Evolutionary conservation across 2,113 vertebrate genomes (phyloP), one percentile per base, ranked within the genome.

Genomic region (Entomyzon cyanotis): DNA sequence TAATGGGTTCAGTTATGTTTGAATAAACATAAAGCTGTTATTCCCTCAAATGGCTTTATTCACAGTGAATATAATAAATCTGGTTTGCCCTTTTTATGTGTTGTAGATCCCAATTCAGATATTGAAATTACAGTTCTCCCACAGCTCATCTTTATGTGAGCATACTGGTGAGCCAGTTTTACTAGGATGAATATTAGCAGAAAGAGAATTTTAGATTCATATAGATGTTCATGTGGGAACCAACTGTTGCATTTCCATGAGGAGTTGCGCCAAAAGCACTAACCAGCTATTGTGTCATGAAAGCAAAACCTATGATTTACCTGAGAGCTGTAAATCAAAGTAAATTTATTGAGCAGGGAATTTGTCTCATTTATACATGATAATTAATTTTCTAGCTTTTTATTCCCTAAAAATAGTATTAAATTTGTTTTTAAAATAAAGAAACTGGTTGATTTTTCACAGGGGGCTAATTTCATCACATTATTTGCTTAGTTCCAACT

Each of bases 1-100:
- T 78, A 90, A 84, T 46, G 62, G 69, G n/a, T 52, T 70, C 70
- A 50, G 76, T 92, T 69, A 53, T 63, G 49, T 89, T 52, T 89
- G 67, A 90, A 75, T 80, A 92, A 94, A 91, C 73, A 91, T 64
- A 71, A 92, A 84, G 41, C 39, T 64, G 52, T 79, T 84, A 60
- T 79, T 94, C 28, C 44, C 60, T 89, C 52, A 50, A 63, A 86
- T 4, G 0, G 31, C 89, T 87, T 89, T 60, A 76, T 81, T 92
- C 44, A 47, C n/a, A 70, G 70, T 35, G 75, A 47, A 59, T 87
- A 30, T 76, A 87, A 92, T 91, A 90, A 91, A 78, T 84, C 53
- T 65, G 37, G 28, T 64, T 94, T 82, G 41, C 60, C 60, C n/a
- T 84, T 74, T 92, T 63, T 24, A 89, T 93, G 35, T 78, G 19